Conservation (phyloP, 2,113 vertebrate genomes). For the Cariama cristata region DNA sequence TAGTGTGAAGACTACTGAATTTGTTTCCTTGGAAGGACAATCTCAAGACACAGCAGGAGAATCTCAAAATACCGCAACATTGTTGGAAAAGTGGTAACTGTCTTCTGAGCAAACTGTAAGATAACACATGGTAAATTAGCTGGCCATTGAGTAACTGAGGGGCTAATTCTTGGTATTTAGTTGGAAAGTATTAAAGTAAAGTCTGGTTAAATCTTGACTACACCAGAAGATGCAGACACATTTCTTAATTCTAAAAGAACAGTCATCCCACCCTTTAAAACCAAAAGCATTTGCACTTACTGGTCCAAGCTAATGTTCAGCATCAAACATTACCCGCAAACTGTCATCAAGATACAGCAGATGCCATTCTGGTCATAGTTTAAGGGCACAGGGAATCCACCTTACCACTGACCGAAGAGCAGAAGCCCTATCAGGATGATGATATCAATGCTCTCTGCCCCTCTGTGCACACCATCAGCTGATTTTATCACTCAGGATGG, state of each 20-base stretch:
- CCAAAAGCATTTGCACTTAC: neutral
- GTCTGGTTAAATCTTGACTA: neutral
- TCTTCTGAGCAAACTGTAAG: neutral
- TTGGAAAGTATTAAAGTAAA: neutral
- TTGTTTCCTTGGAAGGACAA: neutral
- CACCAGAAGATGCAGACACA: neutral
- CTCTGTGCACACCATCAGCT: neutral
- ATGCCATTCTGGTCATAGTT: neutral
- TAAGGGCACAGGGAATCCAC: neutral
- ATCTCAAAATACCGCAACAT: neutral
- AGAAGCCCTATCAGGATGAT: neutral
- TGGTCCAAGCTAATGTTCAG: neutral
- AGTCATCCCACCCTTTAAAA: neutral
- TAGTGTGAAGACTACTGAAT: neutral
- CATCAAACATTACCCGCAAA: neutral
- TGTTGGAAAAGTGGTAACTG: neutral
- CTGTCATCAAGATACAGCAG: neutral
- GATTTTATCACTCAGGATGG: neutral
- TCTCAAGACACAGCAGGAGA: neutral
- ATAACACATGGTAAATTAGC: neutral
- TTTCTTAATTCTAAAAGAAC: neutral
- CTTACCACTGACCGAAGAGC: neutral
- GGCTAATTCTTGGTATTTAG: neutral
- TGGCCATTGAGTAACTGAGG: neutral
- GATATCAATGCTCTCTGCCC: fast-evolving